Percentiles rank a stretch among this genome's conserved stretches.
Evolutionary conservation across 2,113 vertebrate species (phyloP).

Genomic region (Capra hircus): DNA sequence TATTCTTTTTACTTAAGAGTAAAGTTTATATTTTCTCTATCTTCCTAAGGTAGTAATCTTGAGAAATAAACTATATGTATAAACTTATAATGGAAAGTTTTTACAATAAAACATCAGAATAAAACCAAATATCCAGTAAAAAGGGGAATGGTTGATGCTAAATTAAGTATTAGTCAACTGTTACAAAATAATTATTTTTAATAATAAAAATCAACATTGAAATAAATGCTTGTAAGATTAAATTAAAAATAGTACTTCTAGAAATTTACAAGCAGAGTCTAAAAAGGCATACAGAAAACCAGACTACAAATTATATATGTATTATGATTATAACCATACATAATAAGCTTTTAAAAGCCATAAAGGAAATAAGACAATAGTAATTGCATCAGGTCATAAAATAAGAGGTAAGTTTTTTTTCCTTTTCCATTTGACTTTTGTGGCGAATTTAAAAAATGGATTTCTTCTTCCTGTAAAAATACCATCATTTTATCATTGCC

Average conservation of each 20-base stretch:
- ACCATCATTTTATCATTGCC: neutral
- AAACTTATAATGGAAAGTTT: neutral
- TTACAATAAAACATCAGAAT: conserved; percentile 2
- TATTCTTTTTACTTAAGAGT: neutral
- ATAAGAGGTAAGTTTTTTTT: neutral
- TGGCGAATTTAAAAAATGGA: neutral
- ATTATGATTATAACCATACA: neutral
- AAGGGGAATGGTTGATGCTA: neutral
- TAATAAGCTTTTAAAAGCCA: conserved; percentile 12
- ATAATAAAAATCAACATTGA: neutral
- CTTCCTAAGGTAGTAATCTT: conserved; percentile 19
- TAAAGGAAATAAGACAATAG: neutral
- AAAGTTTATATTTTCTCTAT: neutral
- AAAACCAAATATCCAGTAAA: neutral
- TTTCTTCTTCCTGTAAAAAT: conserved; percentile 26
- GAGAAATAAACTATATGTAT: neutral
- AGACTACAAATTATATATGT: neutral
- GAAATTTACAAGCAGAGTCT: neutral
- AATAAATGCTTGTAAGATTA: neutral
- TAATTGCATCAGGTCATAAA: neutral
- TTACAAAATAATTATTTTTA: conserved; percentile 17
- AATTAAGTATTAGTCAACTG: neutral
- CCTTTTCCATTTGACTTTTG: neutral
- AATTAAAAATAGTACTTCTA: neutral
- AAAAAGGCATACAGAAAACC: neutral